phyloP scores from a whole-genome alignment of 2,888 invertebrate species.

The Acanthoscelides obtectus region DNA sequence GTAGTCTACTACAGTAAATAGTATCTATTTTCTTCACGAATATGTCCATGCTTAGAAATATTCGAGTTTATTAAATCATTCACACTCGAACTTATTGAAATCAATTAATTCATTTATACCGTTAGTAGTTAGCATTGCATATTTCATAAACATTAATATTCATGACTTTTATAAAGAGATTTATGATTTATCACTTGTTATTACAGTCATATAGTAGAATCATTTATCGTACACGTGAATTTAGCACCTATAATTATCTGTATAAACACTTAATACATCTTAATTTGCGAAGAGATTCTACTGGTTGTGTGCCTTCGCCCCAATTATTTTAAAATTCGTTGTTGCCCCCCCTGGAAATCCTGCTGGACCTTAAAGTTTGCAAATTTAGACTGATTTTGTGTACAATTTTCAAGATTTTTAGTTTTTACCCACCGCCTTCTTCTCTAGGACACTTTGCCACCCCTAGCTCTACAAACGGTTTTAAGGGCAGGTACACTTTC shows the following conservation, averaged over 20 bases:
- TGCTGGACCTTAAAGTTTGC: no score
- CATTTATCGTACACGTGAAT: neutral
- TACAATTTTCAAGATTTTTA: no score
- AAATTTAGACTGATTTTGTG: no score
- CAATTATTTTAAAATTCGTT: no score
- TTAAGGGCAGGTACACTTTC: no score
- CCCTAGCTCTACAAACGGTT: no score
- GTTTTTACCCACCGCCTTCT: no score
- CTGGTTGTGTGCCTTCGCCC: no score
- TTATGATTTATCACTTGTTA: neutral
- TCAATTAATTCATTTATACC: neutral
- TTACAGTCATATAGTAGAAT: neutral
- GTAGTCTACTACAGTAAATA: no score
- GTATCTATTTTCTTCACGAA: no score
- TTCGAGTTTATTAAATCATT: neutral
- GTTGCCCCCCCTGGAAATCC: no score
- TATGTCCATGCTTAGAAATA: neutral
- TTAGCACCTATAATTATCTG: neutral
- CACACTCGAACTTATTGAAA: neutral
- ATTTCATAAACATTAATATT: neutral
- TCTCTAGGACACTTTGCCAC: no score
- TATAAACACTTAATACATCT: neutral
- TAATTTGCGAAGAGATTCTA: neutral
- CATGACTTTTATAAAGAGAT: neutral
- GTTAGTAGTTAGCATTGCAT: neutral